A percentile compares a stretch with the other conserved stretches of the same genome.
Conservation (phyloP, 2,113 vertebrate species). For the Sinocyclocheilus anshuiensis region DNA sequence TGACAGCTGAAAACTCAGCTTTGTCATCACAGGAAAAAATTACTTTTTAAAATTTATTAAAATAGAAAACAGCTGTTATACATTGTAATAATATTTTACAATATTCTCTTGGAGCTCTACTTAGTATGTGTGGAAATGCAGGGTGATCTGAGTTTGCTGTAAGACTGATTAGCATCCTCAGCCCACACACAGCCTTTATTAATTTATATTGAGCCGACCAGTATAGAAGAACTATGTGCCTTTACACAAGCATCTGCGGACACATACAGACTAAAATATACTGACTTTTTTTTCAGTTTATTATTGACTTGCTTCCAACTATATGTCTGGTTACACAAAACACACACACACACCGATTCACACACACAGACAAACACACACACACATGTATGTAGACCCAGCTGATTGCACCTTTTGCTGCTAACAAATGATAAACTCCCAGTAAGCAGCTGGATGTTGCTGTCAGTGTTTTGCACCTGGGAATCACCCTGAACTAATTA, state of each 20-base stretch:
- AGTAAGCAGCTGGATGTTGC: slow-evolving; percentile 76
- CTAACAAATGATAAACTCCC: slow-evolving; percentile 72
- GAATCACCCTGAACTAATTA: slow-evolving; percentile 84
- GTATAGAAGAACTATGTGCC: neutral
- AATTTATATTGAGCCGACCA: slow-evolving; percentile 6
- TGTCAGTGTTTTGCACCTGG: slow-evolving; percentile 80
- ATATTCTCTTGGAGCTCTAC: neutral
- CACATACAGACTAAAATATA: neutral
- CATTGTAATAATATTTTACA: neutral
- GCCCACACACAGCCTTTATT: slow-evolving; percentile 27
- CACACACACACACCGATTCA: slow-evolving; percentile 37
- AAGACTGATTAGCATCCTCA: slow-evolving; percentile 36
- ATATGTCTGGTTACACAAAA: slow-evolving; percentile 19
- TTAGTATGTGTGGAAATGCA: neutral
- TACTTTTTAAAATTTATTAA: neutral
- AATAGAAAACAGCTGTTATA: neutral
- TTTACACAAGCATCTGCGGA: neutral
- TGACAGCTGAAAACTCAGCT: neutral
- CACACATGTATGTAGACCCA: slow-evolving; percentile 15
- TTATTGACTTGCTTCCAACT: neutral
- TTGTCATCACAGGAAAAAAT: neutral
- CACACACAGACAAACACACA: slow-evolving; percentile 43
- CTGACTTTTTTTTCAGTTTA: neutral
- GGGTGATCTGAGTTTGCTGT: slow-evolving; percentile 20
- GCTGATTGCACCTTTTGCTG: slow-evolving; percentile 60